A percentile compares a stretch with the other conserved stretches of the same genome.
Evolutionary conservation across 30 jellyfish, hydroid and myxozoan species (phyloP).

Genomic region (Turritopsis rubra): DNA sequence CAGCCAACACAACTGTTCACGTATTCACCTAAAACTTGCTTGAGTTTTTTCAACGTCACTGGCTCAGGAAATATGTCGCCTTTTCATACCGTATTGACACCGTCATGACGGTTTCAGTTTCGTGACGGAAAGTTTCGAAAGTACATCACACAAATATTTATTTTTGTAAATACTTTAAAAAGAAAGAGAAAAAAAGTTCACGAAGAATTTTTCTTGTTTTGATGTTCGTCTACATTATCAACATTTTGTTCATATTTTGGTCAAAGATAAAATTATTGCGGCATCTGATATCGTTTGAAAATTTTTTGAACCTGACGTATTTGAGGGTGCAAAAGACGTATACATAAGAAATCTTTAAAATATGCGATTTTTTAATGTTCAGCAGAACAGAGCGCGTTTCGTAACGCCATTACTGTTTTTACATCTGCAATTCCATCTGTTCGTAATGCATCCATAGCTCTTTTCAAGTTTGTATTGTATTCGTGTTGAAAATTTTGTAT

Average conservation of each 20-base stretch:
- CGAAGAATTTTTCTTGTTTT: no score
- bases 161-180: background rate
- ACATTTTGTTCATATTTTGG: background rate
- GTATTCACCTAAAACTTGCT: conserved; percentile 7
- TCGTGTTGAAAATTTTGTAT: background rate
- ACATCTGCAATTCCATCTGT: background rate
- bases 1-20: background rate
- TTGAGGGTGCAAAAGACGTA: no score
- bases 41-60: background rate
- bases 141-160: background rate
- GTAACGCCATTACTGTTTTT: background rate
- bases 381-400: background rate
- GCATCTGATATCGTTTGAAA: background rate
- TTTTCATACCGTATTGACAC: background rate
- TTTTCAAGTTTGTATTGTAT: background rate
- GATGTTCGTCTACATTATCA: background rate
- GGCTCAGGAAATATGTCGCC: background rate
- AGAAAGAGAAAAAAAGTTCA: background rate
- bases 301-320: no score
- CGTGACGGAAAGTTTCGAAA: background rate
- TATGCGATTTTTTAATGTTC: no score
- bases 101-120: background rate
- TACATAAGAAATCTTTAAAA: no score
- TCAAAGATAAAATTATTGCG: background rate
- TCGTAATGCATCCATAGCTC: background rate